Percentiles rank a stretch among this genome's conserved stretches.
These are phyloP conservation scores for Phaonia tiefii DNA, from an alignment of 2,888 invertebrate species.

Conservation along the genomic window DNA sequence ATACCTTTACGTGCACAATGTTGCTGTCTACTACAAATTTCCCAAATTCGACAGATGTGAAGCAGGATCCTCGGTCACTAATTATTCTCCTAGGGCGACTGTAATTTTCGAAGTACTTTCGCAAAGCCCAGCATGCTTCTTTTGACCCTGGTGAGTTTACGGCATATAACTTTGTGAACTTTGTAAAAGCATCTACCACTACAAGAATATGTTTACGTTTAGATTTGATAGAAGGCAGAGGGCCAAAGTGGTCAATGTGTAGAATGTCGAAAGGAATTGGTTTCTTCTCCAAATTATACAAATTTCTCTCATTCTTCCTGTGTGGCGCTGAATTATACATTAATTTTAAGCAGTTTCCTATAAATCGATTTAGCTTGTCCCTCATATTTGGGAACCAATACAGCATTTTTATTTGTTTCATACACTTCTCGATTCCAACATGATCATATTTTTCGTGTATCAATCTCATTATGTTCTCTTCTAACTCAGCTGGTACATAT, in stretches of 20 bases:
- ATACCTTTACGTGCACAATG: conserved; percentile 21
- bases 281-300: too few relatives aligned
- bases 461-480: conserved; percentile 60
- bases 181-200: conserved; percentile 23
- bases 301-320: conserved; percentile 16
- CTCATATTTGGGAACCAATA: conserved; percentile 47
- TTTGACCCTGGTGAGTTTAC: conserved; percentile 10
- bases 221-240: conserved; percentile 14
- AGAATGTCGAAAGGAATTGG: conserved; percentile 9
- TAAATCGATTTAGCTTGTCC: conserved; percentile 20
- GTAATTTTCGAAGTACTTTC: background rate
- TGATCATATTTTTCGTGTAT: conserved; percentile 68
- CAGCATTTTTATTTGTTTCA: conserved; percentile 57
- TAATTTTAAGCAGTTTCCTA: conserved; percentile 20
- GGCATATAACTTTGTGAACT: conserved; percentile 16
- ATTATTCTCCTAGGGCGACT: background rate
- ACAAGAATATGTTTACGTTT: conserved; percentile 21
- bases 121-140: background rate
- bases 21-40: conserved; percentile 1
- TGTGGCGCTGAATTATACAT: background rate
- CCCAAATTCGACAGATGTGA: conserved; percentile 35
- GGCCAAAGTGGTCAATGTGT: conserved; percentile 16
- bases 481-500: conserved; percentile 8
- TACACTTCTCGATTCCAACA: conserved; percentile 72
- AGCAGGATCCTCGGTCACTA: conserved; percentile 8